These are phyloP conservation scores for Anthophora plumipes DNA, from an alignment of 2,888 invertebrate genomes.

Conservation along the genomic window DNA sequence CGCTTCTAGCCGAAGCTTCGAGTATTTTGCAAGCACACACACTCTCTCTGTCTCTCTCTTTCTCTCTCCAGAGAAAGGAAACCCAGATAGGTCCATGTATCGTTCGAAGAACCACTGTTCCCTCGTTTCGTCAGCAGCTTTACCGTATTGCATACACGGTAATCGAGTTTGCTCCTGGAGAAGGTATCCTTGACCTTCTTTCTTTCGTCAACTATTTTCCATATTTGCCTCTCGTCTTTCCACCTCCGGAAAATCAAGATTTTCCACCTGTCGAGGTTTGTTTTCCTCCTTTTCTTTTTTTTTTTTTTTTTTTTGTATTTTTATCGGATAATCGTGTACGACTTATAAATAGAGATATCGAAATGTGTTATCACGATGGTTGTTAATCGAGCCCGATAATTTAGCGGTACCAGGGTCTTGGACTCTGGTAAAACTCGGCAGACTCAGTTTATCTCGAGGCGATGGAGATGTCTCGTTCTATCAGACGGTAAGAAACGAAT, in stretches of 20 bases:
- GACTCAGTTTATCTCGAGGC: not conserved
- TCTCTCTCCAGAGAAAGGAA: constrained; percentile 23
- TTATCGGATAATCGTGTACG: not conserved
- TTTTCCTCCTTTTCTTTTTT: no score
- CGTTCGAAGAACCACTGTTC: constrained; percentile 35
- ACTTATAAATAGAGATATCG: no score
- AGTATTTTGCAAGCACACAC: not conserved
- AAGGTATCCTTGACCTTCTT: constrained; percentile 71
- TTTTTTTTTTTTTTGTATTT: not conserved
- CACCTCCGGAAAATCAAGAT: not conserved
- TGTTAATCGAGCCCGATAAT: not conserved
- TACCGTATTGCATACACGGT: constrained; percentile 40
- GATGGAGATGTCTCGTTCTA: constrained; percentile 1
- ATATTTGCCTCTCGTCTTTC: not conserved
- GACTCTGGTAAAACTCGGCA: no score
- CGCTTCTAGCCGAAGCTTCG: not conserved
- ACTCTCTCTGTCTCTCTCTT: not conserved
- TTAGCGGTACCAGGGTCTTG: no score
- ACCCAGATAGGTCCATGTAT: not conserved
- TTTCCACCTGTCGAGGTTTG: not conserved
- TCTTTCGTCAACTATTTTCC: constrained; percentile 57
- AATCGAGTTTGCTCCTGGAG: constrained; percentile 53
- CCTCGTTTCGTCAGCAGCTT: constrained; percentile 38
- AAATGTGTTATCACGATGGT: not conserved
- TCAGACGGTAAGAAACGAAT: not conserved